Base-by-base conservation (phyloP, 2,888 invertebrate genomes). In the Arenicola marina region DNA sequence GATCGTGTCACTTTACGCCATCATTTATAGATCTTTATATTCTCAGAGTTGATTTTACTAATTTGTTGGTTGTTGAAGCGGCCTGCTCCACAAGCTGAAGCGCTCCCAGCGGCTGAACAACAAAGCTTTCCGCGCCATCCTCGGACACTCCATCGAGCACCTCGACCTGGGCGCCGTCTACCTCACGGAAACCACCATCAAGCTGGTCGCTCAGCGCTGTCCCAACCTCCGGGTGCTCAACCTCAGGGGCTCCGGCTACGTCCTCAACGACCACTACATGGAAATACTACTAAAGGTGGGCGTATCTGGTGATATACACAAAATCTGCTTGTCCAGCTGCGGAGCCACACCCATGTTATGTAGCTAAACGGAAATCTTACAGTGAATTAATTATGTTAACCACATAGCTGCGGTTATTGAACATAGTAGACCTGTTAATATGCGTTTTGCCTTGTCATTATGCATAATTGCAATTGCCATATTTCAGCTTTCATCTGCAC, bases 221-320 rank as follows among this genome's bases (percentile, higher is more conserved):
- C 75, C 78, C 2, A 60, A 76, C 44, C 65, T 79, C 0, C 66
- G 67, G 24, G 69, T 73, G 4, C 67, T 80, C 44, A 76, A 73
- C 60, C 68, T 80, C 11, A 74, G 74, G 51, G 73, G 76, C 62
- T 75, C 76, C 71, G 77, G 78, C 1, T 80, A 79, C 66, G 67
- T 80, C 24, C 61, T 78, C 45, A 80, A 75, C 24, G 79, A 80
- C 61, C 75, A 63, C 48, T 28, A 75, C 44, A 60, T 78, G 32
- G 71, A 71, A 53, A 74, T 72, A 33, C 56, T 78, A 24, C 59
- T 76, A 24, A 78, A 74, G 73, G 79, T 79, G 67, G 57, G 58
- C 46, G 15, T 31, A 3, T 2, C 2, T 31, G 7, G 18, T 51
- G 18, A 26, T 26, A 43, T 24, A 38, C 18, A 38, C 38, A 38